Conservation (phyloP, 2,888 invertebrate genomes). For the Caenorhabditis afra region DNA sequence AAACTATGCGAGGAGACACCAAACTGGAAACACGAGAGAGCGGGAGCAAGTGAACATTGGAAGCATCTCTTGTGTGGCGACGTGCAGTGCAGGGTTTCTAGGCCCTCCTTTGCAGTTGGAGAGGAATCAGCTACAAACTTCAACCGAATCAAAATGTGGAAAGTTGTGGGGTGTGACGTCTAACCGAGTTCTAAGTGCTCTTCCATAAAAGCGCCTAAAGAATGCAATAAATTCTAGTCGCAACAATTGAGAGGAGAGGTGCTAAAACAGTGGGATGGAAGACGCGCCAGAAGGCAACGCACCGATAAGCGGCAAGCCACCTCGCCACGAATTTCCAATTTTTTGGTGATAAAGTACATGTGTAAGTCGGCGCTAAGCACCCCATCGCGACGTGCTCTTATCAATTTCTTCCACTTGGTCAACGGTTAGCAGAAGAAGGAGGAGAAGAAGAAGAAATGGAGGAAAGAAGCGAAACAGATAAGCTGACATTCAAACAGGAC, state of each 20-base stretch:
- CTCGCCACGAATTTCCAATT: conserved; percentile 43
- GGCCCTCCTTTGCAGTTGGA: no score
- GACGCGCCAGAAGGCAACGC: conserved; percentile 12
- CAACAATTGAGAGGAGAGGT: conserved; percentile 23
- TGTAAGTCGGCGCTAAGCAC: conserved; percentile 49
- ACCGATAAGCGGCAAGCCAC: conserved; percentile 11
- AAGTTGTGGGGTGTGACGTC: background rate
- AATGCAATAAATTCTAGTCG: conserved; percentile 40
- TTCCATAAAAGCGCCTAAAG: conserved; percentile 4
- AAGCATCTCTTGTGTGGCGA: no score
- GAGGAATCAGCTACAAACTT: no score
- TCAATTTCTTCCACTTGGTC: conserved; percentile 18
- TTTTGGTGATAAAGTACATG: conserved; percentile 52
- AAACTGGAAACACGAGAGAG: background rate
- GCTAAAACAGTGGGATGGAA: conserved; percentile 41
- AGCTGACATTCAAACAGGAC: conserved; percentile 46
- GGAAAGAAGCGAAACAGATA: conserved; percentile 17
- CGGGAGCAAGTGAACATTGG: no score
- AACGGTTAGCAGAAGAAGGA: conserved; percentile 16
- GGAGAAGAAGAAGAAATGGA: conserved; percentile 6
- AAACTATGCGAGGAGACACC: background rate
- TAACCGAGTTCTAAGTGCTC: no score
- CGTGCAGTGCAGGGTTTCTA: no score
- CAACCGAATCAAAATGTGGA: no score
- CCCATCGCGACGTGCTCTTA: conserved; percentile 27